A percentile compares a stretch with the other conserved stretches of the same genome.
Evolutionary conservation across 2,797 vertebrate species (phyloP).

Genomic region (Sebastes hubbsi): DNA sequence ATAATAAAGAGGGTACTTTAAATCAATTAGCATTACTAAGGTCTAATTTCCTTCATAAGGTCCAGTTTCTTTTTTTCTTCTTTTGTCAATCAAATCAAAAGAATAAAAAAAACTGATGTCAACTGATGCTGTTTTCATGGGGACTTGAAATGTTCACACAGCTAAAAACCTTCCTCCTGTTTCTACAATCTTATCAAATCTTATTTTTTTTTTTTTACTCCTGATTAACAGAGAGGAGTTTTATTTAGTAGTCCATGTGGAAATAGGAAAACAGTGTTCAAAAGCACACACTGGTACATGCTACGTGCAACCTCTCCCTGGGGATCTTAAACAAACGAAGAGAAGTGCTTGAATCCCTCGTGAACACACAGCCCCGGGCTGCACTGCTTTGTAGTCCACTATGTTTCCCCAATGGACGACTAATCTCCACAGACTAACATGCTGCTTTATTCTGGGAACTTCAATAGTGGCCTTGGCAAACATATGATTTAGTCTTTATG

Average conservation of each 20-base stretch:
- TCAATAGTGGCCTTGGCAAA: constrained; percentile 66
- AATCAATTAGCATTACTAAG: constrained; percentile 84
- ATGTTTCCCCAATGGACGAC: constrained; percentile 64
- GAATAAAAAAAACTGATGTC: neutral
- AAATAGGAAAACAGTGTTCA: constrained; percentile 60
- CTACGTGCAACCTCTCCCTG: constrained; percentile 57
- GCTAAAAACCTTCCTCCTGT: constrained; percentile 10
- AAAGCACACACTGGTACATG: constrained; percentile 47
- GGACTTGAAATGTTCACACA: constrained; percentile 1
- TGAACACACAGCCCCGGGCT: constrained; percentile 70
- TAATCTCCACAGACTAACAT: constrained; percentile 69
- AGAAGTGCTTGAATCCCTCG: constrained; percentile 69
- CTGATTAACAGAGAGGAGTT: constrained; percentile 54
- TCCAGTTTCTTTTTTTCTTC: constrained; percentile 37
- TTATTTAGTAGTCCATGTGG: constrained; percentile 51
- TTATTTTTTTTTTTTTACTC: neutral
- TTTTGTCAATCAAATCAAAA: constrained; percentile 59
- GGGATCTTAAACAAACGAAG: constrained; percentile 74
- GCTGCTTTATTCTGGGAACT: constrained; percentile 66
- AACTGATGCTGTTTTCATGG: constrained; percentile 32
- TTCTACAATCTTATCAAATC: constrained; percentile 29
- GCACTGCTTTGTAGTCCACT: constrained; percentile 75
- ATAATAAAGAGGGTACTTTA: constrained; percentile 74
- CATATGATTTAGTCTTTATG: constrained; percentile 57
- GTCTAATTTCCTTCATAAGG: constrained; percentile 79